Percentiles rank a stretch among this genome's conserved stretches.
phyloP scores from a whole-genome alignment of 2,888 invertebrate species.

The Protonemura montana region DNA sequence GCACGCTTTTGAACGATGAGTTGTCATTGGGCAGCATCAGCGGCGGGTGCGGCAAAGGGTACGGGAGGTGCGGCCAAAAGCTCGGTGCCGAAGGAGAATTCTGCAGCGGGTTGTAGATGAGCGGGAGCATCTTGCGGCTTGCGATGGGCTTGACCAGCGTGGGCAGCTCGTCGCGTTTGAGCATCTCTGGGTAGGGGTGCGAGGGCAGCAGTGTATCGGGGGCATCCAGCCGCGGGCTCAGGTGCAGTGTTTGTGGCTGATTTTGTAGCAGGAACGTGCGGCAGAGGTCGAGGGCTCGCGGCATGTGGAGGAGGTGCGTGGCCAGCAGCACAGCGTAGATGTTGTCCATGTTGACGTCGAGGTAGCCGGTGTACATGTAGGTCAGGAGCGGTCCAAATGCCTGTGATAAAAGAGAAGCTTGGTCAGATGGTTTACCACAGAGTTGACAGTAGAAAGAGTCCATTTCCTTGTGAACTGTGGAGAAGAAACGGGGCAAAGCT shows the following conservation, averaged over 20 bases:
- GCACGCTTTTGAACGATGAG: slow-evolving; percentile 55
- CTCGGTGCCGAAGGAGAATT: slow-evolving; percentile 47
- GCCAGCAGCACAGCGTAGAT: slow-evolving; percentile 76
- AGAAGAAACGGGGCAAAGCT: too few species aligned
- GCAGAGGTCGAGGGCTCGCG: slow-evolving; percentile 73
- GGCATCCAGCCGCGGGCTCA: slow-evolving; percentile 55
- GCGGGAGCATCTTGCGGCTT: slow-evolving; percentile 57
- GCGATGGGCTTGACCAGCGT: slow-evolving; percentile 60
- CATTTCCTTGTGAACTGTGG: too few species aligned
- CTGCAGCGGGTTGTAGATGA: slow-evolving; percentile 43
- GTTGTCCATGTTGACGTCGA: slow-evolving; percentile 73
- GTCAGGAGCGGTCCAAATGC: slow-evolving; percentile 63
- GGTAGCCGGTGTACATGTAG: slow-evolving; percentile 78
- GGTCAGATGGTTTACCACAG: too few species aligned
- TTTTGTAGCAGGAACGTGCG: slow-evolving; percentile 68
- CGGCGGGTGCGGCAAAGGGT: slow-evolving; percentile 46
- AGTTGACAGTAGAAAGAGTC: too few species aligned
- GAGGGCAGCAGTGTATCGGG: slow-evolving; percentile 53
- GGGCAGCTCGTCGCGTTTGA: slow-evolving; percentile 47
- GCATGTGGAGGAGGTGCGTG: slow-evolving; percentile 77
- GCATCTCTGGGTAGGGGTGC: slow-evolving; percentile 43
- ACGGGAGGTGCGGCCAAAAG: slow-evolving; percentile 44
- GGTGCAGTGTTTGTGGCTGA: slow-evolving; percentile 56
- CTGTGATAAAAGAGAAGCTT: too few species aligned
- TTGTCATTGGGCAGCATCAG: slow-evolving; percentile 56